These are phyloP conservation scores for Brachionus rotundiformis DNA, from an alignment of 1,140 invertebrate species.

Conservation along the genomic window DNA sequence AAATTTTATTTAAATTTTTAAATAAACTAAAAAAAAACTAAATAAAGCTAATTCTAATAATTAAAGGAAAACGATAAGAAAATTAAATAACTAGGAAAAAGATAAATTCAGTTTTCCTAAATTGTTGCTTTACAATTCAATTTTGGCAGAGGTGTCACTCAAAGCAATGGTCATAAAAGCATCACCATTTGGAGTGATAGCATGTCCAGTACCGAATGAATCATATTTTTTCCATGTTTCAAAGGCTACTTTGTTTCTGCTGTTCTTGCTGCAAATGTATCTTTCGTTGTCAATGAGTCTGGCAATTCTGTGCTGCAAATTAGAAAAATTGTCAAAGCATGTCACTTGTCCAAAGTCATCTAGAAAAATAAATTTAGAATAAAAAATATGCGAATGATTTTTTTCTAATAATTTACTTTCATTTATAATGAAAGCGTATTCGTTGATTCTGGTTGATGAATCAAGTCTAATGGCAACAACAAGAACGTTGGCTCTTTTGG, in stretches of 20 bases:
- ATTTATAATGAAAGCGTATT: constrained; percentile 15
- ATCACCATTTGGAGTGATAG: constrained; percentile 13
- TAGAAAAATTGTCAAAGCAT: constrained; percentile 40
- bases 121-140: neutral
- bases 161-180: constrained; percentile 31
- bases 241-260: neutral
- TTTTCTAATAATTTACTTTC: neutral
- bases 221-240: constrained; percentile 24
- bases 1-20: no score
- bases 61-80: no score
- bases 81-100: neutral
- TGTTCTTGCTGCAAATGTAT: constrained; percentile 21
- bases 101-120: neutral
- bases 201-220: constrained; percentile 2
- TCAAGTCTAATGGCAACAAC: constrained; percentile 13
- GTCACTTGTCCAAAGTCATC: constrained; percentile 25
- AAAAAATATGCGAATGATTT: neutral
- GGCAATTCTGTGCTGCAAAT: neutral
- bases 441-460: constrained; percentile 1
- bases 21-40: no score
- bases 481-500: neutral
- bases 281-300: constrained; percentile 16
- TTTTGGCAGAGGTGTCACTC: neutral
- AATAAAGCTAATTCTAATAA: no score
- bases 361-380: neutral